phyloP scores from a whole-genome alignment of 1,140 invertebrate species.

The Drosophila mauritiana region DNA sequence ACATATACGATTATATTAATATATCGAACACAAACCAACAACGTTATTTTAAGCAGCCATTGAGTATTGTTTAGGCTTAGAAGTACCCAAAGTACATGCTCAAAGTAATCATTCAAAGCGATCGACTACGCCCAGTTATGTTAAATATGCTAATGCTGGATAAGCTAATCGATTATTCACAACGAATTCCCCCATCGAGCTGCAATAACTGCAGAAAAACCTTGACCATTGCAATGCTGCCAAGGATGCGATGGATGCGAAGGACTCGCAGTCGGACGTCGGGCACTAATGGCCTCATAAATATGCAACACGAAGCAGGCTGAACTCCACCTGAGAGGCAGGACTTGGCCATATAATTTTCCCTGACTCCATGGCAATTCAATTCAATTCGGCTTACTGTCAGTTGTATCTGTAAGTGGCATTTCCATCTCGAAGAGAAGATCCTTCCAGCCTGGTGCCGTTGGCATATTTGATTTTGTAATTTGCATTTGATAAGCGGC shows the following conservation, averaged over 20 bases:
- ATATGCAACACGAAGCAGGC: slow-evolving; percentile 17
- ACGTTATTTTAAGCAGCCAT: no score
- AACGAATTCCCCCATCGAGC: neutral
- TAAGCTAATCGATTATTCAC: slow-evolving; percentile 12
- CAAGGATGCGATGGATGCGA: slow-evolving; percentile 1
- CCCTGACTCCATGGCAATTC: slow-evolving; percentile 47
- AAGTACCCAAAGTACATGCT: no score
- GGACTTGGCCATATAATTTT: slow-evolving; percentile 57
- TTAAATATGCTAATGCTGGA: slow-evolving; percentile 8
- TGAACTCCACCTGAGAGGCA: slow-evolving; percentile 3
- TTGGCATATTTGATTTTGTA: slow-evolving; percentile 74
- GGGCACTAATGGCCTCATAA: slow-evolving; percentile 31
- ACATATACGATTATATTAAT: no score
- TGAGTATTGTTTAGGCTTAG: no score
- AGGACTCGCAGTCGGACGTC: neutral
- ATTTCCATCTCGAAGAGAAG: slow-evolving; percentile 38
- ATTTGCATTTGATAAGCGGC: slow-evolving; percentile 78
- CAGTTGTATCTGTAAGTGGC: slow-evolving; percentile 41
- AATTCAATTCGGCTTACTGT: slow-evolving; percentile 60
- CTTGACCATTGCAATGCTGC: neutral
- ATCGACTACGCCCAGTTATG: neutral
- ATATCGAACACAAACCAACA: no score
- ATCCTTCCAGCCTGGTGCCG: slow-evolving; percentile 22
- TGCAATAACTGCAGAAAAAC: slow-evolving; percentile 25
- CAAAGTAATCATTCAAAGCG: neutral